Percentiles rank a stretch among this genome's conserved stretches.
phyloP scores from a whole-genome alignment of 2,797 vertebrate species.

The Acrocephalus scirpaceus region DNA sequence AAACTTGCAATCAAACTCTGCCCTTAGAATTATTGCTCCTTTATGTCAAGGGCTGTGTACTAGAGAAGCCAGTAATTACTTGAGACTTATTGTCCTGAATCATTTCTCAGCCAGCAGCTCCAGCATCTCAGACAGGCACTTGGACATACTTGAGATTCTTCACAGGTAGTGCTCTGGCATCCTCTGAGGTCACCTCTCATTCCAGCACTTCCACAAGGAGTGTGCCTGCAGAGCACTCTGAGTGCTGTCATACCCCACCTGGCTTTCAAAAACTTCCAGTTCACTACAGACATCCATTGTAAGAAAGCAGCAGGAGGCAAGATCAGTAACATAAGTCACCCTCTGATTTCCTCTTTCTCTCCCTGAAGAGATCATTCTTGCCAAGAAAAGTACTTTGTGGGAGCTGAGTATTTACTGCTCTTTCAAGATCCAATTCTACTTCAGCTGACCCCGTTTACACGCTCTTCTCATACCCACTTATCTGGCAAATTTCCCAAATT shows the following conservation, averaged over 20 bases:
- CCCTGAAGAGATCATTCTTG: not conserved
- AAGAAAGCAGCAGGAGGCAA: not conserved
- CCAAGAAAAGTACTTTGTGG: not conserved
- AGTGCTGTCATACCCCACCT: not conserved
- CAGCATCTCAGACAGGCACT: not conserved
- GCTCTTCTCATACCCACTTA: not conserved
- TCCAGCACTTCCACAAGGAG: not conserved
- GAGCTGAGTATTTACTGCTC: slow-evolving; percentile 28
- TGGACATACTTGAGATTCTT: not conserved
- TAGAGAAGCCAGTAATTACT: not conserved
- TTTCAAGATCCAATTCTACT: slow-evolving; percentile 16
- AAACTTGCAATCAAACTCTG: not conserved
- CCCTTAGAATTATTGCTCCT: not conserved
- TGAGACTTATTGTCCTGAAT: not conserved
- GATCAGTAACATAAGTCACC: not conserved
- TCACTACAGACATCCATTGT: not conserved
- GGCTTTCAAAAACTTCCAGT: not conserved
- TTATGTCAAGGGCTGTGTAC: fast-evolving
- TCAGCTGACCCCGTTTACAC: slow-evolving; percentile 7
- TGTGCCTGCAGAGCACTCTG: not conserved
- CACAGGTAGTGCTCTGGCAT: not conserved
- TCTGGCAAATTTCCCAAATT: slow-evolving; percentile 32
- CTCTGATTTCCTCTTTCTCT: not conserved
- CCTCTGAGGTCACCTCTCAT: not conserved
- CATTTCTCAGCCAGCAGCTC: not conserved